These are phyloP conservation scores for Hybos culiciformis DNA, from an alignment of 2,888 invertebrate species.

Conservation along the genomic window DNA sequence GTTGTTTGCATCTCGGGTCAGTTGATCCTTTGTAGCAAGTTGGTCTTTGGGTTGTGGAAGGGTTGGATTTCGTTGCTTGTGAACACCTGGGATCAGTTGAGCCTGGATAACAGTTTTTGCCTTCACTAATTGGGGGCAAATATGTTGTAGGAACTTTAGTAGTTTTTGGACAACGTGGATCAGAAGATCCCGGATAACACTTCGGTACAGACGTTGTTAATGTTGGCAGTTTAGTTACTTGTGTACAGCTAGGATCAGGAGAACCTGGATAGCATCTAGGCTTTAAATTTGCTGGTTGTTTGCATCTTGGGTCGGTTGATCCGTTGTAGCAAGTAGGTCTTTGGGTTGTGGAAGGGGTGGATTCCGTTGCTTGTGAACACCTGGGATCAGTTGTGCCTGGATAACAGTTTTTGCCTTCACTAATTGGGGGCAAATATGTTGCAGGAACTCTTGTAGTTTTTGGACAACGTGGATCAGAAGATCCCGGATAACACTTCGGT, in stretches of 20 bases:
- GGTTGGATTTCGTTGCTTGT: constrained; percentile 8
- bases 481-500: constrained; percentile 20
- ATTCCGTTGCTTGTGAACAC: constrained; percentile 17
- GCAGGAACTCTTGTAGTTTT: constrained; percentile 9
- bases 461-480: constrained; percentile 26
- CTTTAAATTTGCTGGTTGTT: constrained; percentile 15
- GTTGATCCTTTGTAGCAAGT: constrained; percentile 23
- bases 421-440: constrained; percentile 15
- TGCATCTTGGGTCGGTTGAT: constrained; percentile 20
- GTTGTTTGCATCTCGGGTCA: constrained; percentile 18
- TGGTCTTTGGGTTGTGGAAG: constrained; percentile 17
- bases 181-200: constrained; percentile 24
- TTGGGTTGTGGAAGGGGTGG: constrained; percentile 16
- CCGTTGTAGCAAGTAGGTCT: constrained; percentile 22
- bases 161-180: constrained; percentile 30
- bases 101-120: constrained; percentile 20
- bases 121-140: constrained; percentile 16
- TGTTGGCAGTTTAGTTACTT: background rate
- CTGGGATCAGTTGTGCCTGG: constrained; percentile 26
- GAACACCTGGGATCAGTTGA: constrained; percentile 27
- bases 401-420: no score
- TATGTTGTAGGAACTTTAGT: constrained; percentile 10
- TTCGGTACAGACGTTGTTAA: constrained; percentile 17
- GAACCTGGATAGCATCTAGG: constrained; percentile 27
- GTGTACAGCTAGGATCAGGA: constrained; percentile 29